These are phyloP conservation scores for Muschampia plurimacula DNA, from an alignment of 2,888 invertebrate species.

Conservation along the genomic window DNA sequence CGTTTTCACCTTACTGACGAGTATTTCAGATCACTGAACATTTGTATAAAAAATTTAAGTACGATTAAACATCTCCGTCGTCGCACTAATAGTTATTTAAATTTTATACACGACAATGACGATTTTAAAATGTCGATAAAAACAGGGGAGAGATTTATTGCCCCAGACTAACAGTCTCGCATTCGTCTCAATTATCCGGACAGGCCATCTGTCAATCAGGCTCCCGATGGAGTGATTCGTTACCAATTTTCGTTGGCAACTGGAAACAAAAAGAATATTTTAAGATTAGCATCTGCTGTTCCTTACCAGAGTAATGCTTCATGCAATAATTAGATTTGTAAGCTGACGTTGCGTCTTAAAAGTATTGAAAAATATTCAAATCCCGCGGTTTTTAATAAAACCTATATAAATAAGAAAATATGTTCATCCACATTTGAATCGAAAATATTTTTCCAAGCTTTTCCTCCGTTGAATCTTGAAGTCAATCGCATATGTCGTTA, in stretches of 20 bases:
- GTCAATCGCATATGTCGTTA: not conserved
- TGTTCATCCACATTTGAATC: no score
- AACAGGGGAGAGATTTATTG: constrained; percentile 62
- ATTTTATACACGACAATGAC: constrained; percentile 23
- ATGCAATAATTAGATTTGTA: not conserved
- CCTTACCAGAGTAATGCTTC: not conserved
- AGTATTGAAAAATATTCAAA: not conserved
- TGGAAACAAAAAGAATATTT: constrained; percentile 44
- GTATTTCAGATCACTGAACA: no score
- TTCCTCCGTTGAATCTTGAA: not conserved
- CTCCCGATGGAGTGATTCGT: constrained; percentile 79
- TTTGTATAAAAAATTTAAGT: not conserved
- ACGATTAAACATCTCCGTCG: not conserved
- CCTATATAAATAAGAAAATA: no score
- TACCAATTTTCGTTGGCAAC: constrained; percentile 56
- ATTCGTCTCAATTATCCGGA: constrained; percentile 82
- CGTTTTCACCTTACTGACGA: no score
- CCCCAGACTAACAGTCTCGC: constrained; percentile 66
- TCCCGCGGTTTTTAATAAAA: not conserved
- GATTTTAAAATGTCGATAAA: constrained; percentile 54
- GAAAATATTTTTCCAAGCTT: not conserved
- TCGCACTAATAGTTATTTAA: not conserved
- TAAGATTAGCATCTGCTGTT: constrained; percentile 14
- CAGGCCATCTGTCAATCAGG: constrained; percentile 83
- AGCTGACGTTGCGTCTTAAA: not conserved